These are phyloP conservation scores for western clawed frog (Xenopus tropicalis) DNA, from an alignment of 2,113 vertebrate genomes.

Conservation along the genomic window UCB_Xtro_10.0 CM004445.2:113706001-113706500, in stretches of 20 bases:
- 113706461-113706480: constrained; percentile 38
- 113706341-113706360: constrained; percentile 25
- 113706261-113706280: constrained; percentile 44
- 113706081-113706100: background rate
- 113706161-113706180: constrained; percentile 28
- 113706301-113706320: constrained; percentile 3
- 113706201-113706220: constrained; percentile 40
- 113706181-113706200: constrained; percentile 22
- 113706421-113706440: constrained; percentile 39
- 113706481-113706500: constrained; percentile 15
- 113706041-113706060: no score
- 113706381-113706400: constrained; percentile 41
- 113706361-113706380: constrained; percentile 19
- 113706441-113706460: constrained; percentile 41
- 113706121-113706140: constrained; percentile 36
- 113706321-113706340: constrained; percentile 42
- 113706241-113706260: constrained; percentile 36
- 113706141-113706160: constrained; percentile 17
- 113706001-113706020: no score
- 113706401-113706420: constrained; percentile 40
- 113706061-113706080: no score
- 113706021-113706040: no score
- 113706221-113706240: constrained; percentile 43
- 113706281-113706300: constrained; percentile 24
- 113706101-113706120: constrained; percentile 28